Conservation (phyloP, 1,140 invertebrate species). For the Neuroterus valhalla region DNA sequence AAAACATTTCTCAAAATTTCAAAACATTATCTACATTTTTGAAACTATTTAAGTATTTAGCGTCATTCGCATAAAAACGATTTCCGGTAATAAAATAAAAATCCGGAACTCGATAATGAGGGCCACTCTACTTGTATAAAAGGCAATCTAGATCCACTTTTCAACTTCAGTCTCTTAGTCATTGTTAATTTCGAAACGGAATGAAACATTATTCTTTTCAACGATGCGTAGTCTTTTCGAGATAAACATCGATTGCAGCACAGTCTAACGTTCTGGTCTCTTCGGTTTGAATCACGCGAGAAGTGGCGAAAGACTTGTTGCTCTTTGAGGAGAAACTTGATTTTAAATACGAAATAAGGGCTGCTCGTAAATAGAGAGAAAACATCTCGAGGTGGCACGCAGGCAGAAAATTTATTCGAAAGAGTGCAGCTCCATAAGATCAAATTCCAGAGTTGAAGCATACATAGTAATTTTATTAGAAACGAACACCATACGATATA, state of each 20-base stretch:
- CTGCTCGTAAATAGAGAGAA: conserved; percentile 35
- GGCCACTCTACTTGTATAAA: no score
- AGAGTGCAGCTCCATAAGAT: neutral
- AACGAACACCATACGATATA: no score
- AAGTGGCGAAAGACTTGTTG: conserved; percentile 51
- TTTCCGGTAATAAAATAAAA: no score
- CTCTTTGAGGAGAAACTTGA: conserved; percentile 54
- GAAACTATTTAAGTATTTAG: no score
- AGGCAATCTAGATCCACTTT: no score
- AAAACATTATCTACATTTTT: no score
- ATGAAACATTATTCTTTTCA: conserved; percentile 38
- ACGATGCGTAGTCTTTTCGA: conserved; percentile 35
- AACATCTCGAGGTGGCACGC: neutral
- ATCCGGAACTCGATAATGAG: no score
- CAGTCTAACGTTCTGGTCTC: conserved; percentile 48
- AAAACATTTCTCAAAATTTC: no score
- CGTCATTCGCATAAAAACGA: no score
- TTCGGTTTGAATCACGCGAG: conserved; percentile 42
- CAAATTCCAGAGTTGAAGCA: conserved; percentile 5
- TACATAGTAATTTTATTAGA: neutral
- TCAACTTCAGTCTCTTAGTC: neutral
- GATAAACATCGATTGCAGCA: conserved; percentile 47
- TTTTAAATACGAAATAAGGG: conserved; percentile 55
- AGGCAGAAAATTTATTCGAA: conserved; percentile 24
- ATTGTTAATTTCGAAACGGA: neutral